These are phyloP conservation scores for Atherix ibis DNA, from an alignment of 2,888 invertebrate genomes.

Conservation along the genomic window DNA sequence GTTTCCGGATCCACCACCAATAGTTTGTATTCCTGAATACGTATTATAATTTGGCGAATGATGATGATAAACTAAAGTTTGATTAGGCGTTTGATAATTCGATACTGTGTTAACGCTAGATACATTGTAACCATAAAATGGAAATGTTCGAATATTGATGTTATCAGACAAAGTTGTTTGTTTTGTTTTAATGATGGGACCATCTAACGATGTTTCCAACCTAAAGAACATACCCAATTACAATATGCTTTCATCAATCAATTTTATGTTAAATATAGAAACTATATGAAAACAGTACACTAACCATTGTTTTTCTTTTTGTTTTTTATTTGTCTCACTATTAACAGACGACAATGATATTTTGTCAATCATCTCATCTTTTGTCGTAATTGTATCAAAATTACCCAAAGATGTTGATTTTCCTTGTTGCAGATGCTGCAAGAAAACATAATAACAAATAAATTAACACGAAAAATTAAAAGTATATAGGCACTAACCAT, in stretches of 20 bases:
- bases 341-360: constrained; percentile 25
- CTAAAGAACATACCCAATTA: too few species aligned
- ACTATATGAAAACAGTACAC: background rate
- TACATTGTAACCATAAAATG: constrained; percentile 3
- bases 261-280: too few species aligned
- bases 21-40: too few species aligned
- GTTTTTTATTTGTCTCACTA: constrained; percentile 23
- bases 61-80: background rate
- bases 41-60: too few species aligned
- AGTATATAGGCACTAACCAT: background rate
- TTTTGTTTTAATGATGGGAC: constrained; percentile 18
- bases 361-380: constrained; percentile 18
- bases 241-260: too few species aligned
- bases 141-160: background rate
- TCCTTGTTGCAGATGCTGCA: constrained; percentile 8
- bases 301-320: constrained; percentile 29
- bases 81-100: background rate
- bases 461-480: background rate
- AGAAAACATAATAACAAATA: background rate
- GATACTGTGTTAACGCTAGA: background rate
- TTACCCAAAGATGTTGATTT: constrained; percentile 15
- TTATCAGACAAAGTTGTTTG: background rate
- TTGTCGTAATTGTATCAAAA: constrained; percentile 12
- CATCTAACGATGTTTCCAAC: constrained; percentile 30
- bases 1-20: too few species aligned